Conservation (phyloP, 37 sponge, comb jelly and placozoan genomes). For the Oscarella lobularis region DNA sequence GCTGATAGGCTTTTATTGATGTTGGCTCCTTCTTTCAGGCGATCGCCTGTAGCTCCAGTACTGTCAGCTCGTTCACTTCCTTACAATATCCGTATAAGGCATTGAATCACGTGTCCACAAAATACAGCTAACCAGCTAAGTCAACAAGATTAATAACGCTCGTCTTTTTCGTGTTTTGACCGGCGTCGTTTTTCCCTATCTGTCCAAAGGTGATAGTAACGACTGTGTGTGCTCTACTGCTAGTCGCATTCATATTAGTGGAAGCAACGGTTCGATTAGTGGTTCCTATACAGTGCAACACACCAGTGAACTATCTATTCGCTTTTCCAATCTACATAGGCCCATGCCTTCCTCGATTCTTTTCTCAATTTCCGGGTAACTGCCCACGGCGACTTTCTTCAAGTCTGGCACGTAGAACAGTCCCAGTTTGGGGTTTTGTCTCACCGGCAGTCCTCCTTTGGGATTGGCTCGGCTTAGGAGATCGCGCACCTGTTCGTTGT, state of each 20-base stretch:
- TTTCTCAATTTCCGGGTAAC: slow-evolving; percentile 21
- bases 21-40: slow-evolving; percentile 32
- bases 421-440: slow-evolving; percentile 26
- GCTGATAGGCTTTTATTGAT: slow-evolving; percentile 32
- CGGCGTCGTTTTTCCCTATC: slow-evolving; percentile 33
- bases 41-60: slow-evolving; percentile 32
- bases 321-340: background rate
- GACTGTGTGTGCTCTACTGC: slow-evolving; percentile 31
- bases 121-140: slow-evolving; percentile 17
- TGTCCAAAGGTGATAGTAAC: slow-evolving; percentile 25
- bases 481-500: slow-evolving; percentile 34
- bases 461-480: slow-evolving; percentile 21
- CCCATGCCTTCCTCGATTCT: slow-evolving; percentile 22
- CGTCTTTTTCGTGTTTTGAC: slow-evolving; percentile 23
- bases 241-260: slow-evolving; percentile 38
- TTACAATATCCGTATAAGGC: background rate
- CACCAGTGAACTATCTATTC: too few relatives aligned
- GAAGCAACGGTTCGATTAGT: slow-evolving; percentile 23
- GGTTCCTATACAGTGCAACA: slow-evolving; percentile 11
- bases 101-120: background rate
- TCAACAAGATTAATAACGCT: slow-evolving; percentile 37
- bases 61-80: slow-evolving; percentile 27
- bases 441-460: slow-evolving; percentile 24
- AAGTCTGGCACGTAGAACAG: slow-evolving; percentile 26
- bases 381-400: slow-evolving; percentile 15